Conservation (phyloP, 2,888 invertebrate species). For the Troilus luridus region DNA sequence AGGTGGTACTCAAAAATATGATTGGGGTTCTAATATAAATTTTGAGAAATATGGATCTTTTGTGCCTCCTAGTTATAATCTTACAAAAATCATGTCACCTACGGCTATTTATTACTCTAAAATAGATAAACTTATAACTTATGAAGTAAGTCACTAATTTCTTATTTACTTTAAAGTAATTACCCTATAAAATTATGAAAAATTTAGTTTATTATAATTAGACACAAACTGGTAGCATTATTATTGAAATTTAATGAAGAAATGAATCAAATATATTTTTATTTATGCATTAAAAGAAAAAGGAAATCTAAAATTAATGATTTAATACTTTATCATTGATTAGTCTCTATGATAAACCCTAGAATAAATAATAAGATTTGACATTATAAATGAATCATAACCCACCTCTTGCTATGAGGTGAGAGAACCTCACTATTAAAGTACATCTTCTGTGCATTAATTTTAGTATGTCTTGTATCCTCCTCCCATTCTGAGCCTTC, state of each 20-base stretch:
- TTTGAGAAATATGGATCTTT: constrained; percentile 18
- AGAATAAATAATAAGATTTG: too few species aligned
- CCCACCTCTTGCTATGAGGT: too few species aligned
- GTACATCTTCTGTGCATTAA: too few species aligned
- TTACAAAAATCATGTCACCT: constrained; percentile 44
- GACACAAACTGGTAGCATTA: neutral
- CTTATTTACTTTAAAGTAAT: neutral
- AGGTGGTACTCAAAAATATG: constrained; percentile 49
- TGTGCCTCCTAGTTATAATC: constrained; percentile 42
- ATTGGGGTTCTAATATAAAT: constrained; percentile 31
- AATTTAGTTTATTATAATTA: neutral
- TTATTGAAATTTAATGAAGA: neutral
- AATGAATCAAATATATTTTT: neutral
- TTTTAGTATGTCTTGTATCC: too few species aligned
- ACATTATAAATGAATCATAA: too few species aligned
- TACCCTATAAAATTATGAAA: neutral
- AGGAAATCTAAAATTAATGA: too few species aligned
- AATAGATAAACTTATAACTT: constrained; percentile 28
- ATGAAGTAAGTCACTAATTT: constrained; percentile 7
- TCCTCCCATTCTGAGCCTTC: too few species aligned
- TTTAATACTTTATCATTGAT: too few species aligned
- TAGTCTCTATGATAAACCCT: too few species aligned
- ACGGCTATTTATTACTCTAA: constrained; percentile 51
- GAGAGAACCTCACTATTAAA: too few species aligned
- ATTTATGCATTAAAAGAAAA: too few species aligned